Percentiles rank a stretch among this genome's conserved stretches.
Conservation (phyloP, 2,888 invertebrate species). For the Thecocarcelia acutangulata region DNA sequence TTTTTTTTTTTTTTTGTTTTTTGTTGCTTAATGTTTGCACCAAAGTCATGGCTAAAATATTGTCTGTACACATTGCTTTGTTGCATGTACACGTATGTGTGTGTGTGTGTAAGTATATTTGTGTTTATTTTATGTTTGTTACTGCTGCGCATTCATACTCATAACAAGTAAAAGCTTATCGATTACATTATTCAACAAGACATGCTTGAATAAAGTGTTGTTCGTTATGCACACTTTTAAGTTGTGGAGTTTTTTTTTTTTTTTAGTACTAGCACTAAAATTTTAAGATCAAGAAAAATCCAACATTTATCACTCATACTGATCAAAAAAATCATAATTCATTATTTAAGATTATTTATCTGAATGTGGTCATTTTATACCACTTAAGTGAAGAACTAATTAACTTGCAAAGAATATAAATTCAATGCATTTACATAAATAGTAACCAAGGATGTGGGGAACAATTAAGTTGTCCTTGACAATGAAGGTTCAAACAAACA, state of each 20-base stretch:
- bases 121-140: slow-evolving; percentile 11
- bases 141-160: slow-evolving; percentile 30
- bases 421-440: background rate
- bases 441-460: slow-evolving; percentile 42
- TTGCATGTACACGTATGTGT: no score
- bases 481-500: slow-evolving; percentile 62
- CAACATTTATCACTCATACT: slow-evolving; percentile 44
- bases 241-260: slow-evolving; percentile 14
- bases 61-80: background rate
- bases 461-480: slow-evolving; percentile 71
- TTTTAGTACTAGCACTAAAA: slow-evolving; percentile 7
- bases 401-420: slow-evolving; percentile 16
- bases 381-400: slow-evolving; percentile 48
- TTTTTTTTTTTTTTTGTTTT: slow-evolving; percentile 19
- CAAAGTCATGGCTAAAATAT: slow-evolving; percentile 64
- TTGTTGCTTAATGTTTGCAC: slow-evolving; percentile 3
- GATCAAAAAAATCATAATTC: slow-evolving; percentile 41
- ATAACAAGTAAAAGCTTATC: slow-evolving; percentile 54
- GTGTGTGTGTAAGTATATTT: no score
- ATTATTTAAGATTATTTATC: slow-evolving; percentile 39
- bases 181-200: slow-evolving; percentile 39
- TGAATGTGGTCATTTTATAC: slow-evolving; percentile 50
- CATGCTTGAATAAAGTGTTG: slow-evolving; percentile 11
- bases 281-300: slow-evolving; percentile 5
- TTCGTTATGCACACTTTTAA: slow-evolving; percentile 23